These are phyloP conservation scores for Saguinus midas DNA, from an alignment of 2,113 vertebrate genomes.

Conservation along the genomic window DNA sequence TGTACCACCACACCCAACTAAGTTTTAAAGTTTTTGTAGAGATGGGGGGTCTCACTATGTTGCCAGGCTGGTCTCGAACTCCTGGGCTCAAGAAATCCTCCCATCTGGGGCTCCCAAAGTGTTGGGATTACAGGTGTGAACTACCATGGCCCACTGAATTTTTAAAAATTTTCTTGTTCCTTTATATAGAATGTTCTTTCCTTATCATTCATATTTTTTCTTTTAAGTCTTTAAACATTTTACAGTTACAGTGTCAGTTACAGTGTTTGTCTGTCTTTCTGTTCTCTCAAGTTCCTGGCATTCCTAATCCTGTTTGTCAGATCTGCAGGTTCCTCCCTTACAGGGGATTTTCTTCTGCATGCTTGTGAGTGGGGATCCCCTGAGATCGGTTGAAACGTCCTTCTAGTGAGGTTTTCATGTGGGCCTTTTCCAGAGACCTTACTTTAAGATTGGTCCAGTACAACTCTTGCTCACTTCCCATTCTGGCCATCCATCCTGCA, in stretches of 20 bases:
- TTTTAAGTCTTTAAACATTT: not conserved
- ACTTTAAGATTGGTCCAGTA: too few species aligned
- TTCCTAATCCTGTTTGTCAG: not conserved
- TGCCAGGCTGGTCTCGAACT: too few species aligned
- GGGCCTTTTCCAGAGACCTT: not conserved
- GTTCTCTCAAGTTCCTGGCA: not conserved
- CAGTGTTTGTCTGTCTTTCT: not conserved
- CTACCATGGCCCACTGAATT: too few species aligned
- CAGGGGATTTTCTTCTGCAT: not conserved
- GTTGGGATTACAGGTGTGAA: too few species aligned
- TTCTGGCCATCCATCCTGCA: too few species aligned
- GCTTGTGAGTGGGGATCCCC: not conserved
- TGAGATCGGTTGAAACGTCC: not conserved
- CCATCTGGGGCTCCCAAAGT: too few species aligned
- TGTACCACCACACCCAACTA: too few species aligned
- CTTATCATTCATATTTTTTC: not conserved
- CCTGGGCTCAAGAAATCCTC: too few species aligned
- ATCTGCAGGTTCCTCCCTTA: not conserved
- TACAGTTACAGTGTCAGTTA: not conserved
- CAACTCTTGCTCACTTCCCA: too few species aligned
- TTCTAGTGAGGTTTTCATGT: not conserved
- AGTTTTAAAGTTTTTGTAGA: too few species aligned
- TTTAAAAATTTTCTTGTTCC: not conserved
- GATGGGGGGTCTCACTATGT: too few species aligned
- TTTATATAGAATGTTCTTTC: not conserved